Evolutionary conservation across 2,113 vertebrate genomes (phyloP).

Genomic region (Oreamnos americanus): DNA sequence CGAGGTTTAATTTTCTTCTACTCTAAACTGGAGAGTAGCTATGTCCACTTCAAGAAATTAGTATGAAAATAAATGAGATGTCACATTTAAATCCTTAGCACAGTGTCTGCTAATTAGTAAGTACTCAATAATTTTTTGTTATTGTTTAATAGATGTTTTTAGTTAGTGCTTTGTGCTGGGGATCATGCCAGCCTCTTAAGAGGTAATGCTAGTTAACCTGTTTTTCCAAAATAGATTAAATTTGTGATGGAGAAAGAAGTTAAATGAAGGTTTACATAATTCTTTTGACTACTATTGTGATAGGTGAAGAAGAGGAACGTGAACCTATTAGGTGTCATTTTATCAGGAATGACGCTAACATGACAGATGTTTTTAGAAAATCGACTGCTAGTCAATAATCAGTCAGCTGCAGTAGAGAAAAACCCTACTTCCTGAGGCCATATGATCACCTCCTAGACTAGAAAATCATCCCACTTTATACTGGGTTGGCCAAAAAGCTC

Average conservation of each 20-base stretch:
- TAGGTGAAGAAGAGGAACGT: background rate
- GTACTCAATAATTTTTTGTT: background rate
- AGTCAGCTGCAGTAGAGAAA: background rate
- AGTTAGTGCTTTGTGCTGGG: background rate
- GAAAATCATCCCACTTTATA: background rate
- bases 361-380: background rate
- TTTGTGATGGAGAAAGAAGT: background rate
- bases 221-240: background rate
- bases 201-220: background rate
- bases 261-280: background rate
- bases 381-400: background rate
- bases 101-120: background rate
- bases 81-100: background rate
- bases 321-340: background rate
- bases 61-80: conserved; percentile 1
- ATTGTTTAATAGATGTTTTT: background rate
- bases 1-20: background rate
- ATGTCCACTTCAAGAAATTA: background rate
- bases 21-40: background rate
- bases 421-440: background rate
- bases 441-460: background rate
- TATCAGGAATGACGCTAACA: background rate
- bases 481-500: background rate
- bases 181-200: background rate
- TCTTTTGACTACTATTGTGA: background rate